Evolutionary conservation across 2,888 invertebrate genomes (phyloP).

Genomic region (Limnephilus marmoratus): DNA sequence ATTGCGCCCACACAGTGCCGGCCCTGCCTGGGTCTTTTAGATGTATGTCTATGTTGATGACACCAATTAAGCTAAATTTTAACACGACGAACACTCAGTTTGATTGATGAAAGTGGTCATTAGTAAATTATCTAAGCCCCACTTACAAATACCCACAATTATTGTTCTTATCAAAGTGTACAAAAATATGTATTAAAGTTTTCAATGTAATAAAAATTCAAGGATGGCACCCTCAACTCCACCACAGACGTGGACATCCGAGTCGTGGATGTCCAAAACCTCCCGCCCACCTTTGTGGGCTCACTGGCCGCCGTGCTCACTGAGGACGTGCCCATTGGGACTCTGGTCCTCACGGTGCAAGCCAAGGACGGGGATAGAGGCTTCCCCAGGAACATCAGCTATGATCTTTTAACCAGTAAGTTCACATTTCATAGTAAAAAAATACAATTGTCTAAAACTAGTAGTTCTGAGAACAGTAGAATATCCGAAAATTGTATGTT

Average conservation of each 20-base stretch:
- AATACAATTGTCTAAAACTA: not conserved
- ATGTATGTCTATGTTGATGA: too few species aligned
- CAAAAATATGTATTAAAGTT: not conserved
- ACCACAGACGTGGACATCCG: slow-evolving; percentile 86
- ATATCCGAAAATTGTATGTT: too few species aligned
- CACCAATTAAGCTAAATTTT: too few species aligned
- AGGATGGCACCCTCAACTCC: slow-evolving; percentile 89
- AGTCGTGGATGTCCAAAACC: slow-evolving; percentile 91
- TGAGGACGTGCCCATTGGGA: slow-evolving; percentile 91
- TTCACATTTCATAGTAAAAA: not conserved
- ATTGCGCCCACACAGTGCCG: too few species aligned
- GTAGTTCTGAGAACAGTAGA: too few species aligned
- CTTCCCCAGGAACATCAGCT: slow-evolving; percentile 85
- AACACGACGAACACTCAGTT: too few species aligned
- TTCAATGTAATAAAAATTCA: slow-evolving; percentile 54
- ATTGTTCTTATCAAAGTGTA: not conserved
- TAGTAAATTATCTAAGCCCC: not conserved
- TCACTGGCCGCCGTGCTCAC: slow-evolving; percentile 86
- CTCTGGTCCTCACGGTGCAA: slow-evolving; percentile 86
- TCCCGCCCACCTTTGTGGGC: slow-evolving; percentile 89
- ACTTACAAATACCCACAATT: too few species aligned
- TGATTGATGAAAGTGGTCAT: too few species aligned
- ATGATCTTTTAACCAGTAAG: slow-evolving; percentile 88
- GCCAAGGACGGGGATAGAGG: slow-evolving; percentile 92
- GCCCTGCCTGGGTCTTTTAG: too few species aligned